A percentile compares a stretch with the other conserved stretches of the same genome.
These are phyloP conservation scores for Characodon lateralis DNA, from an alignment of 2,797 vertebrate species.

Conservation along the genomic window DNA sequence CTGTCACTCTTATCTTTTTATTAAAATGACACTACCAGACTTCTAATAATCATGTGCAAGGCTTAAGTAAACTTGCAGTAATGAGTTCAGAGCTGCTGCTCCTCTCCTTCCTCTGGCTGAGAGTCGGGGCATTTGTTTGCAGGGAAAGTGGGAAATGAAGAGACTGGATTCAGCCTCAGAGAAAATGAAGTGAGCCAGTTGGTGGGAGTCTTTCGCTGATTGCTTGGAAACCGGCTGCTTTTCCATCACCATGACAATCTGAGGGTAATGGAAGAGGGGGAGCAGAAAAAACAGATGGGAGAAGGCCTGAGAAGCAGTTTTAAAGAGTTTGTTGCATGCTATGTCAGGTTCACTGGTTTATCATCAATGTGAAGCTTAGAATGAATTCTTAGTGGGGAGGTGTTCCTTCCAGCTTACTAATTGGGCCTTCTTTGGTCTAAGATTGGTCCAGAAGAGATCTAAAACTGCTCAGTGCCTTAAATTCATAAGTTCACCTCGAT, in stretches of 20 bases:
- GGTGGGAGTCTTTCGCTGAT: conserved; percentile 55
- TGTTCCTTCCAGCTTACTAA: conserved; percentile 20
- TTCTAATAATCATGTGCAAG: conserved; percentile 22
- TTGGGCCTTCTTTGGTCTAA: conserved; percentile 9
- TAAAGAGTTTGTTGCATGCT: conserved; percentile 27
- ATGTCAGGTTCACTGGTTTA: background rate
- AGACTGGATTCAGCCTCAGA: conserved; percentile 32
- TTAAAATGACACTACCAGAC: conserved; percentile 34
- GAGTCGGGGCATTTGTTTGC: conserved; percentile 33
- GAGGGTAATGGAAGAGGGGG: conserved; percentile 37
- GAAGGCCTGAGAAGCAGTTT: conserved; percentile 47
- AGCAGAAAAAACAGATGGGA: conserved; percentile 19
- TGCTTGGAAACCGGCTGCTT: conserved; percentile 67
- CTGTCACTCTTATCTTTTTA: conserved; percentile 24
- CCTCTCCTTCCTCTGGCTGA: conserved; percentile 16
- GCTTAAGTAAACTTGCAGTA: conserved; percentile 11
- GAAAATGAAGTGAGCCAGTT: conserved; percentile 41
- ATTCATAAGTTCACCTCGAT: conserved; percentile 6
- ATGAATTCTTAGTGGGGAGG: background rate
- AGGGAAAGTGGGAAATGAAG: conserved; percentile 48
- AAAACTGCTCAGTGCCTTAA: conserved; percentile 7
- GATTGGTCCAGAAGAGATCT: conserved; percentile 19
- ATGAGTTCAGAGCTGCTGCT: conserved; percentile 30
- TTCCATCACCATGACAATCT: conserved; percentile 78
- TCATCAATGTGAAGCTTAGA: conserved; percentile 6